Percentiles rank a stretch among this genome's conserved stretches.
These are phyloP conservation scores for Rutilus rutilus DNA, from an alignment of 2,113 vertebrate species.

Conservation along the genomic window DNA sequence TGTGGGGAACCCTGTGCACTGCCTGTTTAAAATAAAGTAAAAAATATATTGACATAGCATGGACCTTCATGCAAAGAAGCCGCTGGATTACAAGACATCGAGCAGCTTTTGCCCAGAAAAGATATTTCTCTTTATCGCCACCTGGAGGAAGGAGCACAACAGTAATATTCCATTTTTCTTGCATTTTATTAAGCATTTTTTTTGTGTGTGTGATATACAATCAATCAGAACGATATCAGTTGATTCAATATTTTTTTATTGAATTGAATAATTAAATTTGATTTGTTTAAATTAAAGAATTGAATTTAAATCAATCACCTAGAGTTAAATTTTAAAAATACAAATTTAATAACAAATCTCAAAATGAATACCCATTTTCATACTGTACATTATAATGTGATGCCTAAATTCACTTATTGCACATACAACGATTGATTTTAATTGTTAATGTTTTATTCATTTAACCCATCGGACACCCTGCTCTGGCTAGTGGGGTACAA, in stretches of 20 bases:
- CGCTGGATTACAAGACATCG: not conserved
- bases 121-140: not conserved
- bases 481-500: not conserved
- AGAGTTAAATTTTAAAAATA: not conserved
- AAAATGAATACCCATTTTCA: not conserved
- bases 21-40: conserved; percentile 4
- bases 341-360: not conserved
- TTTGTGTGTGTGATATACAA: not conserved
- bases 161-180: not conserved
- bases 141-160: conserved; percentile 13
- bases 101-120: not conserved
- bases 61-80: not conserved
- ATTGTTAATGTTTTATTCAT: no score
- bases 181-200: not conserved
- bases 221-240: not conserved
- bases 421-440: no score
- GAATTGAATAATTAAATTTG: no score
- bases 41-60: not conserved
- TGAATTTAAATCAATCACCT: not conserved
- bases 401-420: no score
- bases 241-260: no score
- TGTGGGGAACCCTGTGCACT: not conserved
- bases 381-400: not conserved
- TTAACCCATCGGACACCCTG: not conserved
- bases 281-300: not conserved